Evolutionary conservation across 2,888 invertebrate species (phyloP), one percentile per base, ranked within the genome.

Genomic region (Ichneumoninae sp.): DNA sequence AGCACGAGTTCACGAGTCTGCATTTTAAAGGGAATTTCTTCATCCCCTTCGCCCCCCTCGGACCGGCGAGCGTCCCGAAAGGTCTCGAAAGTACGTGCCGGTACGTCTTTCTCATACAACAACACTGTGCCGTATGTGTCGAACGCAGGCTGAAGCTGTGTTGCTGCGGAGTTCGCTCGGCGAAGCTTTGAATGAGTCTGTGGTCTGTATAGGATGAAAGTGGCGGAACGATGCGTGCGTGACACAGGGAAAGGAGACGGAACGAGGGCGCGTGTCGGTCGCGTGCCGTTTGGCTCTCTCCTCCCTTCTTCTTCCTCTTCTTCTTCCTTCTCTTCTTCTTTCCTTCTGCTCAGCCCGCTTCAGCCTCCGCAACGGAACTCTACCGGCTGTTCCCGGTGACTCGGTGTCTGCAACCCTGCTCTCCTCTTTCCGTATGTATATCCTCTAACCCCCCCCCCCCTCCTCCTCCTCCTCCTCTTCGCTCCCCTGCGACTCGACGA

Each of bases 231-330:
- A 80, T 77, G 75, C 65, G 68, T 76, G 80, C 50, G 33, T 57
- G 83, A 65, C 40, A 69, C 60, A 44, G 82, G 75, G 86, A 87
- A 83, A 83, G 78, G 87, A 88, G 89, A 89, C 62, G 89, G 88
- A 89, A 87, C 85, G 89, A 90, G 90, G 91, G 90, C 93, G 92
- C 93, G 93, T 93, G 93, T 89, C 91, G 90, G 92, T 91, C 93
- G 93, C 93, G 93, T 93, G 93, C 93, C 92, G 86, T 88, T 89
- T 33, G 78, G 66, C 74, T 82, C 81, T 75, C 74, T 70, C 77
- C 36, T 77, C 76, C 65, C 82, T 77, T 62, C 40, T 74, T 50
- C 78, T 60, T 68, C 47, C 62, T 70, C 78, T 72, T 77, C 76
- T 57, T 80, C 78, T 66, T 68, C 68, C 30, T 30, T 68, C 36